phyloP scores from a whole-genome alignment of 2,797 vertebrate species.

The Poliocrania exsul region DNA sequence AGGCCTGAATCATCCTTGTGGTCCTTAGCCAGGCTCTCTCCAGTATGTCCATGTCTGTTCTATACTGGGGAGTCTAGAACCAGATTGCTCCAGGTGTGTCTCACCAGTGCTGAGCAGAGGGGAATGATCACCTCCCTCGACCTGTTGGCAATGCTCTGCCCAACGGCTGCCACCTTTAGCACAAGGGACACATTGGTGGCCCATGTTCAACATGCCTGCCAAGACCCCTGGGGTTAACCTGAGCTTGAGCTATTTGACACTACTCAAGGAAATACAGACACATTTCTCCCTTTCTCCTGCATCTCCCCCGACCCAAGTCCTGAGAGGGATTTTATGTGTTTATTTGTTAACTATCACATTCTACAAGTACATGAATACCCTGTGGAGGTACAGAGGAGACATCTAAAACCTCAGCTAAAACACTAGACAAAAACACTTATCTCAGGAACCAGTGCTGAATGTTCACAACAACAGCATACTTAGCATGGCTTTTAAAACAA shows the following conservation, averaged over 20 bases:
- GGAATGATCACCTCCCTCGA: background rate
- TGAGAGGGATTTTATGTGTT: background rate
- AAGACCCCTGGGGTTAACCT: background rate
- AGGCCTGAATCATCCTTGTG: background rate
- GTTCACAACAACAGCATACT: background rate
- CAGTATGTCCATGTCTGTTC: background rate
- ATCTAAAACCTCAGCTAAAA: background rate
- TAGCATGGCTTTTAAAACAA: background rate
- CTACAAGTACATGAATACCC: background rate
- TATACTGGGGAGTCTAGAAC: background rate
- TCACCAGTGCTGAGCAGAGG: background rate
- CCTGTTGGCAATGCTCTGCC: background rate
- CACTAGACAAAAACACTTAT: background rate
- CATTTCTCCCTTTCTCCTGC: background rate
- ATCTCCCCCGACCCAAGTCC: accelerated
- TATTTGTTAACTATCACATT: background rate
- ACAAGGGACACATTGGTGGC: background rate
- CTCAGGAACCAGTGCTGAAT: background rate
- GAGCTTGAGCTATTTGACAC: background rate
- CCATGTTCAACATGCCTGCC: background rate
- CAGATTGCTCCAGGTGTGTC: background rate
- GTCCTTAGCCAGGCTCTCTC: background rate
- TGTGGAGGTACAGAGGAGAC: background rate
- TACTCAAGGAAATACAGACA: background rate
- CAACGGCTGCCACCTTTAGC: background rate